Conservation (phyloP, 2,888 invertebrate genomes). For the Gonocerus acuteangulatus region DNA sequence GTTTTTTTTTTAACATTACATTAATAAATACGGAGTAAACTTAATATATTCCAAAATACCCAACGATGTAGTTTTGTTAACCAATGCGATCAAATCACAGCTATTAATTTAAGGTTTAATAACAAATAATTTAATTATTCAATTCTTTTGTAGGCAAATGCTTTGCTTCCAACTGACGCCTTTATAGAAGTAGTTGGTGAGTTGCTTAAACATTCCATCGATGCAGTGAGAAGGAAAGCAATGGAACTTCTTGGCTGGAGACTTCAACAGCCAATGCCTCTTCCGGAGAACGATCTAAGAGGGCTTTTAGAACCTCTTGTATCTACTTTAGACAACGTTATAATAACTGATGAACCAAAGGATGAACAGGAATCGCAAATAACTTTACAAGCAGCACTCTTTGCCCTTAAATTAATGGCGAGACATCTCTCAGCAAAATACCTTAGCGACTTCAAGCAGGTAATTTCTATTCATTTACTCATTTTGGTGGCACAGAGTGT, state of each 20-base stretch:
- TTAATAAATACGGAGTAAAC: too few relatives aligned
- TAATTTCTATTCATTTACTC: constrained; percentile 39
- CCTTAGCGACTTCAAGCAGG: constrained; percentile 60
- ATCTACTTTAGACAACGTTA: not conserved
- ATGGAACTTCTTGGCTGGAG: constrained; percentile 79
- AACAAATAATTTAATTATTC: too few relatives aligned
- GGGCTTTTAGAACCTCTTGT: constrained; percentile 23
- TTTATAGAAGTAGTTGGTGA: constrained; percentile 71
- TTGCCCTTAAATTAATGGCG: constrained; percentile 75
- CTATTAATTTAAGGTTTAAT: too few relatives aligned
- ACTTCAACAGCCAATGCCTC: constrained; percentile 49
- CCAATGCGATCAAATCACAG: too few relatives aligned
- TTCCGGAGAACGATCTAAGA: constrained; percentile 21
- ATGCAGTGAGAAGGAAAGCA: constrained; percentile 67
- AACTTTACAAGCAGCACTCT: constrained; percentile 72
- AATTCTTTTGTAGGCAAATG: constrained; percentile 36
- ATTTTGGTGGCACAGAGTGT: too few relatives aligned
- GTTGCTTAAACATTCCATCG: constrained; percentile 60
- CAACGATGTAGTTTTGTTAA: too few relatives aligned
- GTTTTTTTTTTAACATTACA: too few relatives aligned
- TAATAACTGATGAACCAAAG: not conserved
- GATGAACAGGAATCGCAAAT: constrained; percentile 26
- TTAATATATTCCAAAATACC: too few relatives aligned
- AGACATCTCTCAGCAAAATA: constrained; percentile 60
- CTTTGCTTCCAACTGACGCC: constrained; percentile 66